Evolutionary conservation across 2,797 vertebrate species (phyloP).

Genomic region (Chiloscyllium punctatum): DNA sequence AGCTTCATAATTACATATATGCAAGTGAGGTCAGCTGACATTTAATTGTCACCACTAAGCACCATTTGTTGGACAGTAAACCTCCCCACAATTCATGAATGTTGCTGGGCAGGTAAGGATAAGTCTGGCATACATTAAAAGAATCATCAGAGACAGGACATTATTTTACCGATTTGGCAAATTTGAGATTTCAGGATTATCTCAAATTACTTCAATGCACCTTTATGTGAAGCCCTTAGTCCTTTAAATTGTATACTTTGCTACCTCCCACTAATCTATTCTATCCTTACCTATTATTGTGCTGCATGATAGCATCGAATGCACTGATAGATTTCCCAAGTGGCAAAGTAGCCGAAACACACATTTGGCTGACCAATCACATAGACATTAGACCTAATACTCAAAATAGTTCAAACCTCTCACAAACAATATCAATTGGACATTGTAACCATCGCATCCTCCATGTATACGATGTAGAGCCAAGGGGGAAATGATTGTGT

Average conservation of each 20-base stretch:
- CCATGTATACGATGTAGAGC: not conserved
- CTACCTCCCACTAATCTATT: not conserved
- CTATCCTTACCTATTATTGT: not conserved
- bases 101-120: not conserved
- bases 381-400: not conserved
- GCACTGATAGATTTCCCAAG: not conserved
- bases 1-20: not conserved
- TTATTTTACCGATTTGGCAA: not conserved
- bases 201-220: not conserved
- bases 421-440: not conserved
- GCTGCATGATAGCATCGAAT: not conserved
- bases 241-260: not conserved
- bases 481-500: too few species aligned
- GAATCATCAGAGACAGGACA: not conserved
- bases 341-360: not conserved
- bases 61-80: not conserved
- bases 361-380: not conserved
- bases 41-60: not conserved
- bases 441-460: not conserved
- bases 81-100: not conserved
- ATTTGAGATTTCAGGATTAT: not conserved
- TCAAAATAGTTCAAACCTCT: not conserved
- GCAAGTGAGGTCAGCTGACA: not conserved
- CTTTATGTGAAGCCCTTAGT: not conserved
- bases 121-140: not conserved